phyloP scores from a whole-genome alignment of 2,888 invertebrate genomes.

The Tetragonula carbonaria region DNA sequence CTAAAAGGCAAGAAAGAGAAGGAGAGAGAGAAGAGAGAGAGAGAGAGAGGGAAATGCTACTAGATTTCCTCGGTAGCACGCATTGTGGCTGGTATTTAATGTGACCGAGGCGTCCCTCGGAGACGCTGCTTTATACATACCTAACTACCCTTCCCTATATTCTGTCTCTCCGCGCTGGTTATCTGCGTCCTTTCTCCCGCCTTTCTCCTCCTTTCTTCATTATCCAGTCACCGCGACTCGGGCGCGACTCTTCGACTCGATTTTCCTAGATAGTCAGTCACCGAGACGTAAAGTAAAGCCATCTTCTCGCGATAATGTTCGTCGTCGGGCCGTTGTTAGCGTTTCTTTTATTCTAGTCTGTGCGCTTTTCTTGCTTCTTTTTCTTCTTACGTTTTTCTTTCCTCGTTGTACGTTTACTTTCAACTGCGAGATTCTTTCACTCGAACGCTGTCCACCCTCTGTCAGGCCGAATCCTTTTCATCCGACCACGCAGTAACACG shows the following conservation, averaged over 20 bases:
- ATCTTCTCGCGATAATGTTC: neutral
- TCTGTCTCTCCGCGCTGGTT: slow-evolving; percentile 42
- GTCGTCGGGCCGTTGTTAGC: neutral
- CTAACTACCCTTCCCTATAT: slow-evolving; percentile 52
- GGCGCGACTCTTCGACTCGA: neutral
- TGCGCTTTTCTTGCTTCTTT: too few relatives aligned
- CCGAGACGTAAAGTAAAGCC: neutral
- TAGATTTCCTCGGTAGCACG: slow-evolving; percentile 7
- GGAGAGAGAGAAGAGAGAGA: neutral
- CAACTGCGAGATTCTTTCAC: slow-evolving; percentile 3
- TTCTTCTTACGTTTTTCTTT: too few relatives aligned
- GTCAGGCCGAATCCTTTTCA: slow-evolving; percentile 30
- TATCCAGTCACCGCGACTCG: neutral
- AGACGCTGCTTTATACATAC: slow-evolving; percentile 60
- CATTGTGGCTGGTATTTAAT: slow-evolving; percentile 49
- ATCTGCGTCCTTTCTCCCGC: slow-evolving; percentile 45
- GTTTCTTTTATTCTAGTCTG: neutral
- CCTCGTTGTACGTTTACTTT: neutral
- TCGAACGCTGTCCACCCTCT: slow-evolving; percentile 22
- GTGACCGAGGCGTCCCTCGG: slow-evolving; percentile 48
- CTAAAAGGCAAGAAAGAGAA: neutral
- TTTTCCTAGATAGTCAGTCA: neutral
- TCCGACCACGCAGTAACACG: neutral
- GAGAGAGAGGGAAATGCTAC: neutral
- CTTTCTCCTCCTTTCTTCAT: slow-evolving; percentile 4